Base-by-base conservation (phyloP, 2,113 vertebrate species). In the Oceanodroma tethys region DNA sequence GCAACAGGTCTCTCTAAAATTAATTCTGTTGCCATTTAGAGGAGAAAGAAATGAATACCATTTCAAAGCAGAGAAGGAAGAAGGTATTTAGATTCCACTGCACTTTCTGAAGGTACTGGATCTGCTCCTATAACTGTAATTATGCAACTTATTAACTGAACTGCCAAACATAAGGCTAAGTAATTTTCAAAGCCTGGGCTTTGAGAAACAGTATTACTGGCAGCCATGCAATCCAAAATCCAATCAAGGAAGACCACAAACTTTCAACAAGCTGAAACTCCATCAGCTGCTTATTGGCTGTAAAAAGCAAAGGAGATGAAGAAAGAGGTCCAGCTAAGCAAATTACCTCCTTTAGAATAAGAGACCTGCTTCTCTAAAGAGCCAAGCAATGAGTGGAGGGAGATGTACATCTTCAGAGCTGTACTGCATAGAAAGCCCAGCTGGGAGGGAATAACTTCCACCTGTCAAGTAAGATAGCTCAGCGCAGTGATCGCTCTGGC, bases 1-100 rank as follows among this genome's bases (percentile, higher is more conserved):
- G 95, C 92, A 94, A 94, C 88, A 86, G 76, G 81, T 82, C 47
- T 8, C 84, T 75, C 34, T 34, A 16, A 92, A 76, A 96, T 93
- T 84, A 87, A 95, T 92, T 88, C 87, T 48, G 66, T 36, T 75
- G 84, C 59, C 85, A 50, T 62, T 75, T 13, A 29, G 58, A 62
- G 70, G 63, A 86, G 82, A 80, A 71, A 65, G 70, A 75, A 88
- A 75, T 19, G 23, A 84, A n/a, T 11, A 10, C 6, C 20, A 6
- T 15, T 34, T 55, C 38, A 6, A 56, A 47, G 86, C 80, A 68
- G 63, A 36, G 80, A 11, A 60, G 47, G 70, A 56, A 45, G 86
- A 21, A 59, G 52, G 68, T 29, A 52, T 38, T 93, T 25, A 34
- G 50, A 30, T 68, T 36, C 79, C 59, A 17, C 25, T 23, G 59